Evolutionary conservation across 2,888 invertebrate species (phyloP).

Genomic region (Chrysopilus asiliformis): DNA sequence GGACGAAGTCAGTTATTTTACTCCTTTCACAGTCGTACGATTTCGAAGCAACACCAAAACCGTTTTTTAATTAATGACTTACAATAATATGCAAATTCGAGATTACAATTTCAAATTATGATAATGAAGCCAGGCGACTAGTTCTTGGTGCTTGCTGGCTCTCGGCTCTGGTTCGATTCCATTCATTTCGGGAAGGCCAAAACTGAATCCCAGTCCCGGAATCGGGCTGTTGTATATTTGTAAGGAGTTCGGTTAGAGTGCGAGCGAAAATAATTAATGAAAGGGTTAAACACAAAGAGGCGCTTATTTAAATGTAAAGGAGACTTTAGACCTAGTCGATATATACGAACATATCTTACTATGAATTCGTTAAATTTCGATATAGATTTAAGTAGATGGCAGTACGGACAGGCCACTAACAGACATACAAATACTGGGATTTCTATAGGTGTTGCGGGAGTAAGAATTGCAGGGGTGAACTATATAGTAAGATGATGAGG

Average conservation of each 20-base stretch:
- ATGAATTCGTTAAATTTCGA: no score
- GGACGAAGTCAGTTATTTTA: no score
- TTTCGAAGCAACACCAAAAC: slow-evolving; percentile 5
- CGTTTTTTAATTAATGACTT: slow-evolving; percentile 12
- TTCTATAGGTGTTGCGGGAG: no score
- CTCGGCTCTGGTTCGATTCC: background rate
- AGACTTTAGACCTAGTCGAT: slow-evolving; percentile 5
- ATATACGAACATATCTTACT: no score
- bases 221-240: background rate
- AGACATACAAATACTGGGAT: no score
- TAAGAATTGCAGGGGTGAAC: no score
- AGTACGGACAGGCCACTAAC: no score
- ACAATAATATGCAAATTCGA: slow-evolving; percentile 12
- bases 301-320: slow-evolving; percentile 11
- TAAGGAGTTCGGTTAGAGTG: no score
- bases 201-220: background rate
- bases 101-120: slow-evolving; percentile 12
- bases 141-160: no score
- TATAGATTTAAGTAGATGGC: no score
- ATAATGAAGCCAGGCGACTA: slow-evolving; percentile 7
- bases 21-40: background rate
- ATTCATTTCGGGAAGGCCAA: background rate
- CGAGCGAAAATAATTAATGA: slow-evolving; percentile 10
- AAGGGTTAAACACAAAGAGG: slow-evolving; percentile 12
- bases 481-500: no score